These are phyloP conservation scores for Dicentrarchus labrax DNA, from an alignment of 2,113 vertebrate species.

Conservation along the genomic window DNA sequence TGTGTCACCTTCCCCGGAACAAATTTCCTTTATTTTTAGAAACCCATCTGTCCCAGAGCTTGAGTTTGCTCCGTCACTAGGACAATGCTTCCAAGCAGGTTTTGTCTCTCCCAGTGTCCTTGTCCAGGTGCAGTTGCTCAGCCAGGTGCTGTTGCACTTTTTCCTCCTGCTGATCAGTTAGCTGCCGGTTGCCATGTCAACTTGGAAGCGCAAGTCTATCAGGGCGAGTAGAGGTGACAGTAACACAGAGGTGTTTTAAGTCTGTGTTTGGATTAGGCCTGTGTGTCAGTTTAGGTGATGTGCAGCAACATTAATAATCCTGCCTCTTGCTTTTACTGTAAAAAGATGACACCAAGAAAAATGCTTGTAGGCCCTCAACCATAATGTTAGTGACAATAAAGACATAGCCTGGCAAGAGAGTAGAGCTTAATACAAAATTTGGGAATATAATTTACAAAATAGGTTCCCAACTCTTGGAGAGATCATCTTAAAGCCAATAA, in stretches of 20 bases:
- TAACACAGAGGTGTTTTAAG: slow-evolving; percentile 14
- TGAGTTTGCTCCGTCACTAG: slow-evolving; percentile 50
- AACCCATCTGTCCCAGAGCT: slow-evolving; percentile 68
- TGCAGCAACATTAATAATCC: slow-evolving; percentile 38
- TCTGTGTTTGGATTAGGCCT: slow-evolving; percentile 1
- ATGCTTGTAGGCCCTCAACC: background rate
- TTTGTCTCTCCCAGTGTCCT: slow-evolving; percentile 58
- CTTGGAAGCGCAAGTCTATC: slow-evolving; percentile 31
- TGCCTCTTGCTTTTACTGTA: background rate
- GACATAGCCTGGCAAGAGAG: background rate
- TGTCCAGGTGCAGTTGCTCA: slow-evolving; percentile 48
- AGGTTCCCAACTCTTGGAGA: background rate
- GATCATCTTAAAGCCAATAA: slow-evolving; percentile 26
- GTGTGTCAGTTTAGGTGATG: slow-evolving; percentile 19
- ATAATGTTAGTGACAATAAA: background rate
- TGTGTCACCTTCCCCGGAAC: slow-evolving; percentile 58
- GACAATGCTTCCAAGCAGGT: slow-evolving; percentile 40
- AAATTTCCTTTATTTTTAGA: slow-evolving; percentile 74
- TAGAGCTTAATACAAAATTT: background rate
- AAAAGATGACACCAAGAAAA: slow-evolving; percentile 7
- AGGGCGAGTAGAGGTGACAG: slow-evolving; percentile 20
- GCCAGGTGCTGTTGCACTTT: slow-evolving; percentile 35
- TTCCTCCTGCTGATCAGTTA: slow-evolving; percentile 47
- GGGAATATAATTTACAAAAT: background rate
- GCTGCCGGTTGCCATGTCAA: slow-evolving; percentile 50